Conservation (phyloP, 2,113 vertebrate genomes). For the Percina caprodes region DNA sequence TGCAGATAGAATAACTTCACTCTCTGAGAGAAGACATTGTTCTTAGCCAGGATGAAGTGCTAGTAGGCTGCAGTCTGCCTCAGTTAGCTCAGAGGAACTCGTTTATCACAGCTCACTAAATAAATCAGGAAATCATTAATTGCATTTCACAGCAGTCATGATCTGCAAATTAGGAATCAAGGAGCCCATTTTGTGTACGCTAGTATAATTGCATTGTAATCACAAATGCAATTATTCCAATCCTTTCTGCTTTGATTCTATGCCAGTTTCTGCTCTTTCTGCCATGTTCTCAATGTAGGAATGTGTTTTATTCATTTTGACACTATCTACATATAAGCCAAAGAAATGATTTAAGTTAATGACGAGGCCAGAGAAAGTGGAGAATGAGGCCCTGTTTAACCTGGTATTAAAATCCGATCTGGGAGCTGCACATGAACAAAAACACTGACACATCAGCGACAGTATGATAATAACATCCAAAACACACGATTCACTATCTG, state of each 20-base stretch:
- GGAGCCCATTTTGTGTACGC: conserved; percentile 47
- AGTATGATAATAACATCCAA: no score
- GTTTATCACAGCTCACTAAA: conserved; percentile 65
- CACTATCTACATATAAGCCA: not conserved
- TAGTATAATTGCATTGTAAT: conserved; percentile 41
- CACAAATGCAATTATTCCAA: conserved; percentile 59
- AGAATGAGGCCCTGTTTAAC: not conserved
- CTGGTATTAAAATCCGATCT: no score
- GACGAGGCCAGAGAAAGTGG: not conserved
- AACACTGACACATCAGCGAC: no score
- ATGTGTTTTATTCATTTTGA: conserved; percentile 20
- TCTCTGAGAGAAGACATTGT: not conserved
- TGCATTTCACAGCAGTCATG: conserved; percentile 69
- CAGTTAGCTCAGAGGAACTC: conserved; percentile 30
- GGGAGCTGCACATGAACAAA: no score
- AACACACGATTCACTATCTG: no score
- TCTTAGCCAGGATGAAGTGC: conserved; percentile 3
- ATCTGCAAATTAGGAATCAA: conserved; percentile 66
- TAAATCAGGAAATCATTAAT: conserved; percentile 73
- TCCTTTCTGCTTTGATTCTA: conserved; percentile 26
- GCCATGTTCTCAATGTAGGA: not conserved
- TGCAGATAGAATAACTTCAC: not conserved
- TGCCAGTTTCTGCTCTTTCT: conserved; percentile 25
- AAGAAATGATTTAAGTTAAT: conserved; percentile 3
- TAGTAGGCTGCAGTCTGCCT: conserved; percentile 8